Base-by-base conservation (phyloP, 2,797 vertebrate species). In the Novumbra hubbsi region DNA sequence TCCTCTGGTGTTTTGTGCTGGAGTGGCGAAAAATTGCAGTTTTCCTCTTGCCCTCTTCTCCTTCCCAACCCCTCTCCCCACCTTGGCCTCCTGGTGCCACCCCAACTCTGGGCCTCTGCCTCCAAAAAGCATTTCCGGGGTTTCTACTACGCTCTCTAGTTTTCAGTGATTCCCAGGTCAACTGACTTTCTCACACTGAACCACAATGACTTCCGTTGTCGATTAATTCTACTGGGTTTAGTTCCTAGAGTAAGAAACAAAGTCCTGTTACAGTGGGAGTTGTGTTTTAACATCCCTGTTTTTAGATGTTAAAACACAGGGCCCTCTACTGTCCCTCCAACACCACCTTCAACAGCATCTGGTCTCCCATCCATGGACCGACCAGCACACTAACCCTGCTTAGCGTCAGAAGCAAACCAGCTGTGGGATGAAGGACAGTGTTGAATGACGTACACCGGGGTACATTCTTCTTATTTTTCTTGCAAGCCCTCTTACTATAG, bases 1-100 rank as follows among this genome's bases (percentile, higher is more conserved):
- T 86, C 87, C 85, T 88, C 81, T 80, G 76, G 80, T 81, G 82
- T 87, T 88, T 85, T 91, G 75, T 87, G 84, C 88, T 85, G 72
- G 80, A 84, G 83, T 76, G 81, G 80, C 83, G 77, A 84, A 90
- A 89, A 83, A 78, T 65, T 74, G 82, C 71, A 85, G 80, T 78
- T 70, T 76, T 79, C 66, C 19, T 52, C 32, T 69, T 34, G 4
- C 50, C 68, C 68, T 27, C 30, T 34, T 52, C 62, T 45, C 38
- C 19, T 32, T 17, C 45, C 62, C 45, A 30, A 16, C 34, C 72
- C 66, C 70, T 68, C 70, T 68, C 50, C n/a, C 27, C 77, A 69
- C 70, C 32, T 73, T 21, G 21, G 1, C 24, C 72, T 79, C 49
- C 24, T 27, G 1, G 5, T 21, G 24, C 5, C 27, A 34, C 41